Evolutionary conservation across 2,888 invertebrate species (phyloP), one percentile per base, ranked within the genome.

Genomic region (Megastigmus dorsalis): DNA sequence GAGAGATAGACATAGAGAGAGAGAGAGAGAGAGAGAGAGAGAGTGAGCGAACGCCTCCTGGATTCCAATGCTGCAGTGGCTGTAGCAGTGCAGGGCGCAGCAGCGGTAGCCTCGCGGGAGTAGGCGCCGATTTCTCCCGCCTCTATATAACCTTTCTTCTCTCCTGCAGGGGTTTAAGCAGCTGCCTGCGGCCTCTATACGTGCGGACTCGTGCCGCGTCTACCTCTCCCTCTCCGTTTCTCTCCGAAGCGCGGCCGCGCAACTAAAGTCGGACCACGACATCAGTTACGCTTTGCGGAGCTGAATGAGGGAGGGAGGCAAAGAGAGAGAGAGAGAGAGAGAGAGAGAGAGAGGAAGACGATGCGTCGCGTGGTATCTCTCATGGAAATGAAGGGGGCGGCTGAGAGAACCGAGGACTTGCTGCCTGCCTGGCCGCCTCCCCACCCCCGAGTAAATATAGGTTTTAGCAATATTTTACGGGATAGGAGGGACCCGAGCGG

Each of bases 261-360:
- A n/a, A n/a, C n/a, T 45, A 43, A 20, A 60, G n/a, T 60, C 30
- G 50, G 30, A 52, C 52, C 52, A 41, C 59, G 68, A 60, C 52
- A 60, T 60, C 38, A 50, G 68, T 59, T 57, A 68, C 45, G 55
- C 57, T 38, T 68, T 48, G 30, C 36, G 33, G 36, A 6, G 23
- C 15, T 66, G 45, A 57, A 57, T 67, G 33, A 30, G 15, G 4
- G 2, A 23, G 50, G 23, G 36, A 50, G n/a, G 3, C 9, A 3
- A 15, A 20, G 10, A 6, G 10, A 28, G 18, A 15, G 4, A 15
- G 45, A 45, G 38, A 28, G 59, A 15, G 36, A 55, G 20, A 36
- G 20, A 41, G 57, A 41, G 59, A 60, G 45, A 45, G 7, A 30
- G 0, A 4, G 15, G 18, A n/a, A n/a, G n/a, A n/a, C n/a, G n/a